Evolutionary conservation across 1,140 invertebrate genomes (phyloP), one percentile per base, ranked within the genome.

Genomic region (Heliothis virescens): DNA sequence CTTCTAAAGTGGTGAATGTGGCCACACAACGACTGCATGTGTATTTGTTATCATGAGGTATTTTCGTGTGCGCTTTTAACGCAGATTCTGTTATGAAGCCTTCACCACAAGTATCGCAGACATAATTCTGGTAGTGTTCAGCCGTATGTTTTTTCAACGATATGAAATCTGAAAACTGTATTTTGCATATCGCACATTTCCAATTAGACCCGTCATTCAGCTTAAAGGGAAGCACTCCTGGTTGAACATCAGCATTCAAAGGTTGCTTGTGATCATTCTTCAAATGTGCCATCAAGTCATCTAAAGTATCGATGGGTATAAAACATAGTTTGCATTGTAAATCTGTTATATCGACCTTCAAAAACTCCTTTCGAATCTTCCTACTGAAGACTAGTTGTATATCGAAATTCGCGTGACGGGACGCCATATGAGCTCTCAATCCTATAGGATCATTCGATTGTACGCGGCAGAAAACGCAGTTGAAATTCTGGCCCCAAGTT

Each of bases 91-190:
- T 94, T 4, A 94, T 93, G 65, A 95, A 95, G 12, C 92, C 90
- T 57, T 94, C 91, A 0, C 94, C 94, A 63, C 95, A 95, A 4
- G 92, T 94, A 63, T 95, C 93, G 74, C 95, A 95, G 0, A 94
- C 92, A 74, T 91, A 94, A 13, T 95, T 95, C 13, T 95, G 89
- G 71, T 85, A 93, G 77, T 95, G 95, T 60, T 92, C 90, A 0
- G 90, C 85, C 0, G 95, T 89, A 13, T 95, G 94, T 48, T 92
- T 89, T 69, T 95, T 92, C 10, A 95, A 82, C 4, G 94, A 95
- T 79, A 93, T 92, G 50, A 94, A 95, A 53, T 94, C 86, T 0
- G 94, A 86, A 52, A 95, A 95, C 10, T 94, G 79, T 63, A 89
- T 80, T 75, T 87, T 84, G 75, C 91, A 92, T 82, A 95, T 87